phyloP scores from a whole-genome alignment of 2,797 vertebrate genomes.

The Takifugu ocellatus region DNA sequence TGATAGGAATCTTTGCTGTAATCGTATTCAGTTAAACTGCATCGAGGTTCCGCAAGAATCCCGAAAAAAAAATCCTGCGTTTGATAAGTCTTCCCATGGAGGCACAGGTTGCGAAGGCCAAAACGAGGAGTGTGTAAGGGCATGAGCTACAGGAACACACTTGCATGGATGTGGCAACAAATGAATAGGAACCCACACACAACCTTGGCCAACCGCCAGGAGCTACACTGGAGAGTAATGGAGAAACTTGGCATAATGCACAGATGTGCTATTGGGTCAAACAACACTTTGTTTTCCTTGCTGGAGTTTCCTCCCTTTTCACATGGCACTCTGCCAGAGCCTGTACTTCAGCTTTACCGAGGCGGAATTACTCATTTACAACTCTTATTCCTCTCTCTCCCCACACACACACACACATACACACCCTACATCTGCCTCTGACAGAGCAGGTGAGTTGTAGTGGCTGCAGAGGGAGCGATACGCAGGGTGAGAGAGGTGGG shows the following conservation, averaged over 20 bases:
- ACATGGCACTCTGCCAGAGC: constrained; percentile 41
- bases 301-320: constrained; percentile 49
- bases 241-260: constrained; percentile 52
- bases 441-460: constrained; percentile 54
- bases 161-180: constrained; percentile 34
- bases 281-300: constrained; percentile 54
- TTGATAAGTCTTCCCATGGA: background rate
- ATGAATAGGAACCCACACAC: constrained; percentile 45
- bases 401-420: constrained; percentile 33
- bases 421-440: constrained; percentile 37
- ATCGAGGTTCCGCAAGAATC: background rate
- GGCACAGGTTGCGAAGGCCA: constrained; percentile 16
- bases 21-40: background rate
- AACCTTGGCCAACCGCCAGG: constrained; percentile 41
- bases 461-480: constrained; percentile 23
- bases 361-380: constrained; percentile 53
- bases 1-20: background rate
- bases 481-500: constrained; percentile 13
- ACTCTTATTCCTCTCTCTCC: constrained; percentile 27
- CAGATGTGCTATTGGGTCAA: constrained; percentile 64
- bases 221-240: constrained; percentile 37
- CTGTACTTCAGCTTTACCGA: constrained; percentile 35
- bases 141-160: constrained; percentile 32
- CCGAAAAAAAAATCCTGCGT: background rate
- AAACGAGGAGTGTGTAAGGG: constrained; percentile 18